Evolutionary conservation across 1,140 invertebrate genomes (phyloP).

Genomic region (Zophobas atratus): DNA sequence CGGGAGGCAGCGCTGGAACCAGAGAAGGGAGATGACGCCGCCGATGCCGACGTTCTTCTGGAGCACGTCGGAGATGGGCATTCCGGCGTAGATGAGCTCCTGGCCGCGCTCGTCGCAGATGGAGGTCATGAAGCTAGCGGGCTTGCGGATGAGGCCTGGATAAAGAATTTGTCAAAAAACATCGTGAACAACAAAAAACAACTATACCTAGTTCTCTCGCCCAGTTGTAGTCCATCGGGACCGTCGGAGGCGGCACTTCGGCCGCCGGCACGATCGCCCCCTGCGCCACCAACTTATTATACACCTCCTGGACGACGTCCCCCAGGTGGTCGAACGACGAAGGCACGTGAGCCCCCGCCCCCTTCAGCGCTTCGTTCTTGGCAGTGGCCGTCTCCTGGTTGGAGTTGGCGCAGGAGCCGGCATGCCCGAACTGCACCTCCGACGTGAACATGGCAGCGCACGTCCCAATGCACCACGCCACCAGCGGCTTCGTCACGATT

Average conservation of each 20-base stretch:
- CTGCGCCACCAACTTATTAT: slow-evolving; percentile 84
- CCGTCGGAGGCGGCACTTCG: slow-evolving; percentile 97
- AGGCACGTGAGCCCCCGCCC: slow-evolving; percentile 92
- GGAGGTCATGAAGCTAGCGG: slow-evolving; percentile 99
- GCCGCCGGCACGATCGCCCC: slow-evolving; percentile 89
- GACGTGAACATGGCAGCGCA: slow-evolving; percentile 89
- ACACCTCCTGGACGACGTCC: slow-evolving; percentile 83
- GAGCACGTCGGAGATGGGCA: slow-evolving; percentile 96
- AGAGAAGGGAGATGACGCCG: slow-evolving; percentile 96
- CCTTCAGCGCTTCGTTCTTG: slow-evolving; percentile 91
- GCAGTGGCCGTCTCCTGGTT: slow-evolving; percentile 94
- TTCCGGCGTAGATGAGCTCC: slow-evolving; percentile 96
- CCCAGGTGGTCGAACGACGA: slow-evolving; percentile 95
- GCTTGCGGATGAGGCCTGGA: slow-evolving; percentile 90
- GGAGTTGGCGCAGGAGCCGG: slow-evolving; percentile 97
- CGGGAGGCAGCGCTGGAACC: slow-evolving; percentile 98
- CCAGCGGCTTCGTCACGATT: slow-evolving; percentile 92
- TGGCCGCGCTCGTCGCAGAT: slow-evolving; percentile 99
- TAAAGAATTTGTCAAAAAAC: neutral
- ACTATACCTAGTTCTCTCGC: slow-evolving; percentile 91
- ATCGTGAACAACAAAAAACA: neutral
- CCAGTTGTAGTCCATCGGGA: slow-evolving; percentile 99
- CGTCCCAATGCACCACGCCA: slow-evolving; percentile 97
- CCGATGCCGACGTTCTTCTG: slow-evolving; percentile 95
- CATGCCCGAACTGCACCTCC: slow-evolving; percentile 99